phyloP scores from a whole-genome alignment of 2,888 invertebrate genomes.

The Griposia aprilina region DNA sequence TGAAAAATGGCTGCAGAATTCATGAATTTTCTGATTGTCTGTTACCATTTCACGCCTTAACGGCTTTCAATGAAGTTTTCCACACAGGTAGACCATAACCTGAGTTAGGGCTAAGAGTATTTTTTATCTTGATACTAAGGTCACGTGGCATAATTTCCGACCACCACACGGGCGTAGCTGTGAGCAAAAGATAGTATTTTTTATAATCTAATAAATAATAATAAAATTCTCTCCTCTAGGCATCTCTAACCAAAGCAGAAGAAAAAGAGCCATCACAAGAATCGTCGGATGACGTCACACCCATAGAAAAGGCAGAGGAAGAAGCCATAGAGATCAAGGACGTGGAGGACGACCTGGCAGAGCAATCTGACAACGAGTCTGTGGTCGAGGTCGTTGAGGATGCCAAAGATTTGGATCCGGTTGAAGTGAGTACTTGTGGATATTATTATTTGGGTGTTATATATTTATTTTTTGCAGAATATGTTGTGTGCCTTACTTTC shows the following conservation, averaged over 20 bases:
- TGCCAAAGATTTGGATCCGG: conserved; percentile 71
- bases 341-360: conserved; percentile 84
- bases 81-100: neutral
- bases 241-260: conserved; percentile 79
- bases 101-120: neutral
- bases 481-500: neutral
- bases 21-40: neutral
- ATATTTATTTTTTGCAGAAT: neutral
- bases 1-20: neutral
- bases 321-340: conserved; percentile 87
- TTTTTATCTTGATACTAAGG: neutral
- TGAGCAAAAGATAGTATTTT: neutral
- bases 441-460: neutral
- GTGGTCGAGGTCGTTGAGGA: conserved; percentile 84
- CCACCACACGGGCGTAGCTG: neutral
- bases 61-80: neutral
- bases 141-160: neutral
- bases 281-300: conserved; percentile 69
- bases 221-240: conserved; percentile 67
- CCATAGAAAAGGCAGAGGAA: conserved; percentile 73
- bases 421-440: conserved; percentile 75
- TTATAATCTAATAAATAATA: neutral
- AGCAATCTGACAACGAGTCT: conserved; percentile 84
- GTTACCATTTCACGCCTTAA: neutral
- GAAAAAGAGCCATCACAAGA: conserved; percentile 56